These are phyloP conservation scores for Lepidurus apus DNA, from an alignment of 1,140 invertebrate genomes.

Conservation along the genomic window DNA sequence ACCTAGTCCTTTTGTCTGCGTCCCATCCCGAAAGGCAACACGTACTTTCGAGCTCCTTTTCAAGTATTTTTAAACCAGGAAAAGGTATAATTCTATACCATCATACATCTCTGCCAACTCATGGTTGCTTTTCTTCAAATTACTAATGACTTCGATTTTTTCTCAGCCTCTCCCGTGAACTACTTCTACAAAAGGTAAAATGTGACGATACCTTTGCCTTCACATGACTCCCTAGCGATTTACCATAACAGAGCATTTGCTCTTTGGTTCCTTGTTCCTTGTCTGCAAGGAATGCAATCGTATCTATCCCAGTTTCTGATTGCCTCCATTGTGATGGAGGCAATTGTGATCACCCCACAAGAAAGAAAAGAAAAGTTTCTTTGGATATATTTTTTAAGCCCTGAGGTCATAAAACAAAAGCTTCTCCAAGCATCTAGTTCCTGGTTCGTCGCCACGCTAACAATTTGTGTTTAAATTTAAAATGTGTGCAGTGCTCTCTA, in stretches of 20 bases:
- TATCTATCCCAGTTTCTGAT: neutral
- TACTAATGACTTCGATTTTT: neutral
- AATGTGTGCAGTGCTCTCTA: no score
- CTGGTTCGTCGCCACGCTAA: no score
- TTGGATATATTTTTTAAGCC: neutral
- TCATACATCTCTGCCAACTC: no score
- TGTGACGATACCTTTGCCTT: neutral
- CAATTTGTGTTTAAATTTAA: no score
- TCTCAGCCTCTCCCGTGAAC: neutral
- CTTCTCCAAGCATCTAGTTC: neutral
- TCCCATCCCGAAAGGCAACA: no score
- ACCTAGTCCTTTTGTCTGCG: no score
- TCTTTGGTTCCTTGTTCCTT: neutral
- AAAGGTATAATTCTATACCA: no score
- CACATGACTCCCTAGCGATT: neutral
- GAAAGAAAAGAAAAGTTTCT: neutral
- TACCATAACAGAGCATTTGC: neutral
- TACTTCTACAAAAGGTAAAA: neutral
- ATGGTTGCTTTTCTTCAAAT: no score
- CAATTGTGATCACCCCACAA: neutral
- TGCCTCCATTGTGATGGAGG: neutral
- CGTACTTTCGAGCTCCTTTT: no score
- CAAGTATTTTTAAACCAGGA: no score
- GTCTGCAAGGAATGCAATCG: neutral
- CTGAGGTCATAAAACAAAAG: neutral